These are phyloP conservation scores for Calephelis virginiensis DNA, from an alignment of 1,140 invertebrate genomes.

Conservation along the genomic window DNA sequence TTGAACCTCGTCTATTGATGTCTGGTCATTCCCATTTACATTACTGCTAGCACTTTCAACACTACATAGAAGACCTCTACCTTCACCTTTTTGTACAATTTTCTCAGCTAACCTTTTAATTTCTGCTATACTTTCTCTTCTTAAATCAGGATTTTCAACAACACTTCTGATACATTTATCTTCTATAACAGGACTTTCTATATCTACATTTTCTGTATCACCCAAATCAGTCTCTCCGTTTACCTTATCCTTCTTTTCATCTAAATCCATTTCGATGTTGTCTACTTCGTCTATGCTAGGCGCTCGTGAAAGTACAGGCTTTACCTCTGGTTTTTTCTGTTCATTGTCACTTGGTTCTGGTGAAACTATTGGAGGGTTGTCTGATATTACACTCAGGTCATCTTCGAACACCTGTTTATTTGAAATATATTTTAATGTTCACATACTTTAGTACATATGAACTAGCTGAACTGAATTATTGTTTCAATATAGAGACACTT, in stretches of 20 bases:
- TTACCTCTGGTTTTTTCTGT: conserved; percentile 60
- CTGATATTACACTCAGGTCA: conserved; percentile 77
- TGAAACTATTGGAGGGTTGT: conserved; percentile 75
- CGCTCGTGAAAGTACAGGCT: conserved; percentile 60
- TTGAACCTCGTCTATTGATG: conserved; percentile 48
- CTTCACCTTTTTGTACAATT: conserved; percentile 66
- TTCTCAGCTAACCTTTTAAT: conserved; percentile 73
- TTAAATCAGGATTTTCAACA: conserved; percentile 68
- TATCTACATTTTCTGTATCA: conserved; percentile 57
- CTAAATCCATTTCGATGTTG: conserved; percentile 72
- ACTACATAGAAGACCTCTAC: conserved; percentile 60
- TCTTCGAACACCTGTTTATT: conserved; percentile 79
- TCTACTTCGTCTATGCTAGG: conserved; percentile 73
- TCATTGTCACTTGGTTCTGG: conserved; percentile 71
- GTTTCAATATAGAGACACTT: too few species aligned
- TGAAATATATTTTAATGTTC: background rate
- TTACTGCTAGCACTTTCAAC: conserved; percentile 65
- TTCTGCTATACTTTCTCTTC: conserved; percentile 69
- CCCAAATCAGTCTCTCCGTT: conserved; percentile 67
- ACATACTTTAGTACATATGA: too few species aligned
- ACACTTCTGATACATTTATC: conserved; percentile 61
- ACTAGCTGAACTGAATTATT: too few species aligned
- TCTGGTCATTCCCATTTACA: conserved; percentile 58
- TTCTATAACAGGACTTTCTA: conserved; percentile 59
- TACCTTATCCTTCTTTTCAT: conserved; percentile 53